A percentile compares a stretch with the other conserved stretches of the same genome.
Conservation (phyloP, 2,113 vertebrate species). For the Daphoenositta chrysoptera region DNA sequence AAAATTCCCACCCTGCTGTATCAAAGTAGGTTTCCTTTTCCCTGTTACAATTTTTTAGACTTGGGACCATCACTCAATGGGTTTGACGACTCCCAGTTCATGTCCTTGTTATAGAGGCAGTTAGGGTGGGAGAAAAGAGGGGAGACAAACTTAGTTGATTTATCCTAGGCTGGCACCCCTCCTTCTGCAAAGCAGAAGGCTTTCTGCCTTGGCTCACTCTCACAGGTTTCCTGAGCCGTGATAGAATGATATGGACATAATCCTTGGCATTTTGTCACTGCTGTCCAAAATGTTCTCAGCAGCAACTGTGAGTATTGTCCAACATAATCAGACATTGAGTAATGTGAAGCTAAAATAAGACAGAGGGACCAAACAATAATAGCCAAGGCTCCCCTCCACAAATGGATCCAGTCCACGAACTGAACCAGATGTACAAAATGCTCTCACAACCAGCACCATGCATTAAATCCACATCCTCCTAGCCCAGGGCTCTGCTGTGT, state of each 20-base stretch:
- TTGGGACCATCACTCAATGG: fast-evolving
- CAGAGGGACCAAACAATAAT: neutral
- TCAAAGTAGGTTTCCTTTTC: neutral
- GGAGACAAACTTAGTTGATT: neutral
- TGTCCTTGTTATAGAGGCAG: neutral
- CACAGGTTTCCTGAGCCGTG: neutral
- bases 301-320: neutral
- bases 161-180: neutral
- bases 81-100: neutral
- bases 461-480: neutral
- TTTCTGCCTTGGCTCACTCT: constrained; percentile 8
- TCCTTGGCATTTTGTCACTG: constrained; percentile 1
- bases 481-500: neutral
- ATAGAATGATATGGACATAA: constrained; percentile 9
- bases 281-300: constrained; percentile 5
- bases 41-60: neutral
- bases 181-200: neutral
- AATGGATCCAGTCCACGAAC: neutral
- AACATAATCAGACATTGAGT: constrained; percentile 62
- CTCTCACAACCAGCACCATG: neutral
- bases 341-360: constrained; percentile 44
- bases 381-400: neutral
- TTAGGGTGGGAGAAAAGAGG: neutral
- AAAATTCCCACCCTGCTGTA: neutral
- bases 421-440: neutral